These are phyloP conservation scores for Xestobium rufovillosum DNA, from an alignment of 2,888 invertebrate species.

Conservation along the genomic window DNA sequence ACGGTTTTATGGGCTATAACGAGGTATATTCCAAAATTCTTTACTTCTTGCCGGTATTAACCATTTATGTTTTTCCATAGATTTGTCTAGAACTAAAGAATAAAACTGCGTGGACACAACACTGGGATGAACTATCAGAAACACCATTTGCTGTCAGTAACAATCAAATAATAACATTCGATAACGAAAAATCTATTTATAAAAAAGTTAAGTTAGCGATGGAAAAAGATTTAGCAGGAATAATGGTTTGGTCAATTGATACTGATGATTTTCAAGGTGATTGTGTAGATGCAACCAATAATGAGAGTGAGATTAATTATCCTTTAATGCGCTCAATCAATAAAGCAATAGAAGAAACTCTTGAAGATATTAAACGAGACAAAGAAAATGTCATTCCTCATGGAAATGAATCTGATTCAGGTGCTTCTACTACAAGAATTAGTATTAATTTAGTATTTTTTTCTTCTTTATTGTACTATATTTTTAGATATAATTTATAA, in stretches of 20 bases:
- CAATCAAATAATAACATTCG: slow-evolving; percentile 65
- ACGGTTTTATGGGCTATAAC: slow-evolving; percentile 82
- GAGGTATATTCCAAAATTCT: slow-evolving; percentile 50
- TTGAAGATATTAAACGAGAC: slow-evolving; percentile 46
- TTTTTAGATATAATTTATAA: no score
- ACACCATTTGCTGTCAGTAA: slow-evolving; percentile 58
- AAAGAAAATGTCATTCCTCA: slow-evolving; percentile 37
- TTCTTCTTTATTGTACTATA: no score
- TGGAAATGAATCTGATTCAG: no score
- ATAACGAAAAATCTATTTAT: slow-evolving; percentile 65
- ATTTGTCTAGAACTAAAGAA: slow-evolving; percentile 58
- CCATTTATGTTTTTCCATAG: slow-evolving; percentile 36
- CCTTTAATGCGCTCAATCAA: slow-evolving; percentile 68
- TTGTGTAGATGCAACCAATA: slow-evolving; percentile 50
- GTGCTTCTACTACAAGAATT: no score
- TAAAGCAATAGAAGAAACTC: slow-evolving; percentile 51
- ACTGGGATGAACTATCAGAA: slow-evolving; percentile 62
- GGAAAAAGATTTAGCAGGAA: slow-evolving; percentile 61
- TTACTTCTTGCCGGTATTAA: background rate
- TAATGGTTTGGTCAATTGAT: slow-evolving; percentile 86
- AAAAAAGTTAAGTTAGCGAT: slow-evolving; percentile 64
- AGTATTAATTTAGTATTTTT: no score
- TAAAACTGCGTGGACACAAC: slow-evolving; percentile 55
- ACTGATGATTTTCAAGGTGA: slow-evolving; percentile 77
- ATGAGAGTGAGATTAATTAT: slow-evolving; percentile 51